These are phyloP conservation scores for Threskiornis aethiopicus DNA, from an alignment of 2,797 vertebrate species.

Conservation along the genomic window DNA sequence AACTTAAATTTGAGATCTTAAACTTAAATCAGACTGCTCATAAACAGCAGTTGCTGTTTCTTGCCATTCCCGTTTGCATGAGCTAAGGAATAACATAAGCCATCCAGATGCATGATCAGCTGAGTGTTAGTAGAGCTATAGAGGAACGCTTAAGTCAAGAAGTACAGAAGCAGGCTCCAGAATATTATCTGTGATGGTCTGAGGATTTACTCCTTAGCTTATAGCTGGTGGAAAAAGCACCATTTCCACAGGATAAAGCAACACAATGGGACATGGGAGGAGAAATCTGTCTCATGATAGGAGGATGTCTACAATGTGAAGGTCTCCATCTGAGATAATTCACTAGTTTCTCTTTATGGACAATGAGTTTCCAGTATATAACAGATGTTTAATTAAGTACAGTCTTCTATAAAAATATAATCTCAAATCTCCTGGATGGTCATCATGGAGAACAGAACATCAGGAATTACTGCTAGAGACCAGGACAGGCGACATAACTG, in stretches of 20 bases:
- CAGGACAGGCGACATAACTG: fast-evolving
- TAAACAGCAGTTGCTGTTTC: background rate
- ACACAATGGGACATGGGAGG: background rate
- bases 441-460: background rate
- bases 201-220: background rate
- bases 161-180: background rate
- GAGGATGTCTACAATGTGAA: background rate
- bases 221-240: background rate
- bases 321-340: background rate
- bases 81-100: background rate
- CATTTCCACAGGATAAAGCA: background rate
- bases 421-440: background rate
- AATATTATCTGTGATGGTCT: background rate
- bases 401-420: background rate
- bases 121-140: background rate
- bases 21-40: background rate
- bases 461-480: background rate
- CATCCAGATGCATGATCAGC: too few relatives aligned
- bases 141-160: background rate
- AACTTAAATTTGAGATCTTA: background rate
- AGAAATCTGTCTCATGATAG: background rate
- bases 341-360: background rate
- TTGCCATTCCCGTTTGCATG: background rate
- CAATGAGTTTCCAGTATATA: background rate
- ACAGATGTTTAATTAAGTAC: background rate